These are phyloP conservation scores for Perccottus glenii DNA, from an alignment of 2,113 vertebrate species.

Conservation along the genomic window DNA sequence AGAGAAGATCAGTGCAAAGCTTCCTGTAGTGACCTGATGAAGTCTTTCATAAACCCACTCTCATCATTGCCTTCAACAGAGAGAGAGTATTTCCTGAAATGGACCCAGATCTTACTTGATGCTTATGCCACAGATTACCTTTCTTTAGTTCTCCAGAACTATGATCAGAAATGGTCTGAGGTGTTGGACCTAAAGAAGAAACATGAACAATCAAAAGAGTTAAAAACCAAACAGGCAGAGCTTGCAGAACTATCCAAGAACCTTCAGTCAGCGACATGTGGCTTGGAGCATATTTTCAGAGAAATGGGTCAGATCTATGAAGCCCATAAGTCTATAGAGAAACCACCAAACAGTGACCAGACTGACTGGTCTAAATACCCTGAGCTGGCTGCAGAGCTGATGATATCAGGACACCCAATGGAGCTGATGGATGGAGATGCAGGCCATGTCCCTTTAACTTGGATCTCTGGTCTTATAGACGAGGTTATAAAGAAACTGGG, in stretches of 20 bases:
- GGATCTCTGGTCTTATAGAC: conserved; percentile 78
- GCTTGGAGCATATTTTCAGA: conserved; percentile 80
- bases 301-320: conserved; percentile 83
- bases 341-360: background rate
- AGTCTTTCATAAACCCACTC: conserved; percentile 42
- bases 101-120: conserved; percentile 66
- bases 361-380: conserved; percentile 55
- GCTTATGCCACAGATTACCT: conserved; percentile 45
- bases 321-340: conserved; percentile 47
- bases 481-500: conserved; percentile 73
- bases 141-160: conserved; percentile 46
- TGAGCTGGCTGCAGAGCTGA: conserved; percentile 75
- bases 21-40: conserved; percentile 26
- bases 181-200: conserved; percentile 53
- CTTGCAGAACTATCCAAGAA: conserved; percentile 60
- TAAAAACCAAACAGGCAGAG: conserved; percentile 24
- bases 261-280: conserved; percentile 65
- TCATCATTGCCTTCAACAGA: conserved; percentile 14
- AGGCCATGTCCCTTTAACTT: conserved; percentile 78
- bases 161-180: conserved; percentile 61
- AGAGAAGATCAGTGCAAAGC: conserved; percentile 54
- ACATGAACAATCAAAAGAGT: conserved; percentile 16
- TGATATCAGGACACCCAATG: conserved; percentile 78
- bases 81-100: conserved; percentile 75
- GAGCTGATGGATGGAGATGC: conserved; percentile 86